Evolutionary conservation across 2,797 vertebrate species (phyloP).

Genomic region (Sebastes trivittatus): DNA sequence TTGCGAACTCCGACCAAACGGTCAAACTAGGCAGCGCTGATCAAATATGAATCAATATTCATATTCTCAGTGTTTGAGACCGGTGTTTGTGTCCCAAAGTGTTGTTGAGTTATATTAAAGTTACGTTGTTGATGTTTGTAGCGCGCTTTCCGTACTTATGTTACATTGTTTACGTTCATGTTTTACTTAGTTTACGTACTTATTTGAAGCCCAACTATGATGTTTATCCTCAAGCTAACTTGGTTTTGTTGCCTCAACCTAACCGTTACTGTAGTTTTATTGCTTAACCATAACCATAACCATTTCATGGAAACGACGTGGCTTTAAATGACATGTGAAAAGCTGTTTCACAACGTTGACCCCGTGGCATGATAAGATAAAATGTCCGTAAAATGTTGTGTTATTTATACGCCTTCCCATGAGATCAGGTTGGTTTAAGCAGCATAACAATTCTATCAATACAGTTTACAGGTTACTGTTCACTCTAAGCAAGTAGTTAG

Average conservation of each 20-base stretch:
- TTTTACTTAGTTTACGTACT: no score
- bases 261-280: background rate
- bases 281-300: background rate
- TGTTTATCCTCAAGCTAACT: background rate
- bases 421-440: background rate
- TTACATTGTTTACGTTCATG: no score
- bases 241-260: background rate
- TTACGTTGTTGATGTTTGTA: no score
- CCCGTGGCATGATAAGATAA: background rate
- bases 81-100: no score
- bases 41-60: no score
- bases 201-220: background rate
- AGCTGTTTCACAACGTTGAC: background rate
- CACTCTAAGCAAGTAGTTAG: background rate
- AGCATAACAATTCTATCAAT: background rate
- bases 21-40: rapidly evolving
- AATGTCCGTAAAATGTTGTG: background rate
- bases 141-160: no score
- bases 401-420: background rate
- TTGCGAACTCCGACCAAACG: no score
- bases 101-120: no score
- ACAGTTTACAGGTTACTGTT: background rate
- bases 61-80: no score
- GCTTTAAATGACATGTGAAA: background rate
- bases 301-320: background rate